These are phyloP conservation scores for Azorinus chamasolen DNA, from an alignment of 2,888 invertebrate species.

Conservation along the genomic window DNA sequence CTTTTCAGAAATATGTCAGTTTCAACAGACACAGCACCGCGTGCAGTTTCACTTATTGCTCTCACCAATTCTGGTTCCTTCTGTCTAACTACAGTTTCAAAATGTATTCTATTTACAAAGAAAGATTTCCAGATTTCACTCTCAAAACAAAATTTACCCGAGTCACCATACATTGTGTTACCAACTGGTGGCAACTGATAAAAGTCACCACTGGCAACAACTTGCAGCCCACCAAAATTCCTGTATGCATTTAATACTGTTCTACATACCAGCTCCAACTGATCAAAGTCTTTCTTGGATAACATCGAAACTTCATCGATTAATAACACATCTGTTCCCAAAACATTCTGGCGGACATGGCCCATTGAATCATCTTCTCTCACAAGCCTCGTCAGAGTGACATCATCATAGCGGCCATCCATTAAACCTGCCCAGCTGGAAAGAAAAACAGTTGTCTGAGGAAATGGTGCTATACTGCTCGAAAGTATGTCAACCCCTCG, in stretches of 20 bases:
- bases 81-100: constrained; percentile 40
- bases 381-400: constrained; percentile 17
- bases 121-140: constrained; percentile 26
- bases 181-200: constrained; percentile 48
- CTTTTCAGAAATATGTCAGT: constrained; percentile 27
- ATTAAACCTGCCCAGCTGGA: constrained; percentile 32
- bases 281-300: constrained; percentile 25
- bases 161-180: constrained; percentile 31
- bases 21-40: constrained; percentile 24
- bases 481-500: too few relatives aligned
- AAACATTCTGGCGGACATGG: neutral
- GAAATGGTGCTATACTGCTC: too few relatives aligned
- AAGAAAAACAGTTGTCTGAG: too few relatives aligned
- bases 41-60: constrained; percentile 35
- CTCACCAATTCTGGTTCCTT: constrained; percentile 29
- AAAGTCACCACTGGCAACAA: constrained; percentile 51
- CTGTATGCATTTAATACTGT: neutral
- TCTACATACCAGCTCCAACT: constrained; percentile 28
- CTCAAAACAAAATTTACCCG: constrained; percentile 50
- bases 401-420: constrained; percentile 31
- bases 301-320: constrained; percentile 39
- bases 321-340: neutral
- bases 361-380: constrained; percentile 14
- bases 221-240: constrained; percentile 39
- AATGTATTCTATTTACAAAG: constrained; percentile 29